phyloP scores from a whole-genome alignment of 2,888 invertebrate species.

The Eremobia ochroleuca region DNA sequence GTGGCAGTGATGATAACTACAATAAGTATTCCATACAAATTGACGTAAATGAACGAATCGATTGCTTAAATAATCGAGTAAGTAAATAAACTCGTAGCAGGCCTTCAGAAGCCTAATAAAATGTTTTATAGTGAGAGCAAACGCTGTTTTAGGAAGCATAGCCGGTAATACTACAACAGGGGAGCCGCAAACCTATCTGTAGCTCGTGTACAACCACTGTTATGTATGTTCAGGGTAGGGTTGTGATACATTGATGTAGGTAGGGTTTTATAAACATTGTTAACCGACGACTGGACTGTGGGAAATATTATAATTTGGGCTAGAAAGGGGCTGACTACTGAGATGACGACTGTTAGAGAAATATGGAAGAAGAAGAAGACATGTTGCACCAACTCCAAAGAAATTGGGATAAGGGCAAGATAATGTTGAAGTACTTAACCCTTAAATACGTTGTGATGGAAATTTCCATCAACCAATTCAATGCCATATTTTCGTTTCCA shows the following conservation, averaged over 20 bases:
- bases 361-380: neutral
- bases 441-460: too few relatives aligned
- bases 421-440: too few relatives aligned
- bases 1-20: neutral
- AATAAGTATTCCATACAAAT: neutral
- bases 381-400: neutral
- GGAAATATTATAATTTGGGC: too few relatives aligned
- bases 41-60: neutral
- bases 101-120: conserved; percentile 24
- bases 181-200: conserved; percentile 47
- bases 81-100: neutral
- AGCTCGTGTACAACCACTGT: conserved; percentile 55
- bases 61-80: neutral
- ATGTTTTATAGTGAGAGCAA: conserved; percentile 12
- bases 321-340: neutral
- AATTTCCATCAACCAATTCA: too few relatives aligned
- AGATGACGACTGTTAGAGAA: neutral
- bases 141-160: conserved; percentile 32
- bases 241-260: neutral
- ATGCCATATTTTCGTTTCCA: too few relatives aligned
- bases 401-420: neutral
- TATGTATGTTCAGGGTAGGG: conserved; percentile 55
- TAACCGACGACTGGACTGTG: neutral
- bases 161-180: conserved; percentile 30
- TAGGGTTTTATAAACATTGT: neutral